phyloP scores from a whole-genome alignment of 2,797 vertebrate genomes.

The Lateolabrax maculatus region DNA sequence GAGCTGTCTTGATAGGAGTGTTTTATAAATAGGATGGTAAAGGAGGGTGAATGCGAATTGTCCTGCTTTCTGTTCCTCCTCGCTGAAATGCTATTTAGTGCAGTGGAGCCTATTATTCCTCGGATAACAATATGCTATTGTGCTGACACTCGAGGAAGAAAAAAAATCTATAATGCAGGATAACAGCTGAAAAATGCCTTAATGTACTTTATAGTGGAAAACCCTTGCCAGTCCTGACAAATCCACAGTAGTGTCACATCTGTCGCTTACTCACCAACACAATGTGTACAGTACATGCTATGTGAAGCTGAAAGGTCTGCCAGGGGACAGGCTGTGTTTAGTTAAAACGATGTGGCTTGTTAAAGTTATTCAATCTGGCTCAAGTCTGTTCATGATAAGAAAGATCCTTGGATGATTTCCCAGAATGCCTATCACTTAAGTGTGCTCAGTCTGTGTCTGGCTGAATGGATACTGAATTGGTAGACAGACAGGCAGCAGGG shows the following conservation, averaged over 20 bases:
- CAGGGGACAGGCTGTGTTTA: conserved; percentile 26
- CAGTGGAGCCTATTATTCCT: conserved; percentile 38
- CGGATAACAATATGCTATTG: conserved; percentile 61
- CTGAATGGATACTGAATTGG: conserved; percentile 22
- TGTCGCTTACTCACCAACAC: conserved; percentile 51
- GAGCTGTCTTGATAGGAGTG: conserved; percentile 29
- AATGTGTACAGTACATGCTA: conserved; percentile 22
- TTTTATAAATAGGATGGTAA: conserved; percentile 47
- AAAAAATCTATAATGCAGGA: conserved; percentile 32
- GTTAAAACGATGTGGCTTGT: conserved; percentile 39
- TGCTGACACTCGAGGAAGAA: conserved; percentile 35
- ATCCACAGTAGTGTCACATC: conserved; percentile 50
- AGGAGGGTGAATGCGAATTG: conserved; percentile 17
- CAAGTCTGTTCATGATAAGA: conserved; percentile 51
- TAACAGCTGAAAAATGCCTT: conserved; percentile 25
- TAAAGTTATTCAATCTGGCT: conserved; percentile 64
- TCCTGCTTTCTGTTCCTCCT: conserved; percentile 34
- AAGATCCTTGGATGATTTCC: conserved; percentile 62
- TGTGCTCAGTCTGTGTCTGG: conserved; percentile 13
- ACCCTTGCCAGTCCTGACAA: conserved; percentile 37
- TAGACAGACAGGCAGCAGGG: conserved; percentile 37
- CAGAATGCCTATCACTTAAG: conserved; percentile 53
- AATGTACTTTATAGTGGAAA: conserved; percentile 41
- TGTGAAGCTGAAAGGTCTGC: conserved; percentile 37
- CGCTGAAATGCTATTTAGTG: conserved; percentile 33